Conservation (phyloP, 1,140 invertebrate genomes). For the Penaeus japonicus region DNA sequence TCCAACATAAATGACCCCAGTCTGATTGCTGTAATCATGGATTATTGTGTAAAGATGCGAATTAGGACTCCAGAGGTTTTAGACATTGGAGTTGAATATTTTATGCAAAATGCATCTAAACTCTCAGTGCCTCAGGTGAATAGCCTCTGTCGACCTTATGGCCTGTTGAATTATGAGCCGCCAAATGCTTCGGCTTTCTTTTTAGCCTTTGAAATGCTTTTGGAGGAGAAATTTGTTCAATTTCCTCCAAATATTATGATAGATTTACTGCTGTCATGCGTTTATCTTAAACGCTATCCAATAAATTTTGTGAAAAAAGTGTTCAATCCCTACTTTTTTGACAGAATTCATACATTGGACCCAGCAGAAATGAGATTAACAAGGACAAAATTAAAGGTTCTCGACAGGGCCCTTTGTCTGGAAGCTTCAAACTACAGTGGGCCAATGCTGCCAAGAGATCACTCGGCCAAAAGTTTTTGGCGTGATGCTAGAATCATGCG, state of each 20-base stretch:
- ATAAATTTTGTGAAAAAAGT: slow-evolving; percentile 72
- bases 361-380: slow-evolving; percentile 60
- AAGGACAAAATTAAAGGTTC: slow-evolving; percentile 69
- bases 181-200: slow-evolving; percentile 70
- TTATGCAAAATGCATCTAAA: slow-evolving; percentile 67
- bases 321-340: slow-evolving; percentile 72
- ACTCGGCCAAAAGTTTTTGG: slow-evolving; percentile 65
- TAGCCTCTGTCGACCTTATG: slow-evolving; percentile 72
- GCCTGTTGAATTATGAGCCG: slow-evolving; percentile 72
- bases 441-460: slow-evolving; percentile 70
- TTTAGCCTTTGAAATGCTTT: slow-evolving; percentile 68
- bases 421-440: slow-evolving; percentile 71
- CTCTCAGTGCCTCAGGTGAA: slow-evolving; percentile 69
- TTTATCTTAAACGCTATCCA: slow-evolving; percentile 74
- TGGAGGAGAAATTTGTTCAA: slow-evolving; percentile 71
- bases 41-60: slow-evolving; percentile 72
- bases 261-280: slow-evolving; percentile 72
- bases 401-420: slow-evolving; percentile 73
- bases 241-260: slow-evolving; percentile 71
- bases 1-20: slow-evolving; percentile 66
- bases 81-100: slow-evolving; percentile 70
- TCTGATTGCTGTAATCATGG: slow-evolving; percentile 71
- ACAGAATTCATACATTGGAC: slow-evolving; percentile 67
- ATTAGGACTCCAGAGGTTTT: slow-evolving; percentile 71
- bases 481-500: slow-evolving; percentile 69